Conservation (phyloP, 2,888 invertebrate species). For the Pterostichus madidus region DNA sequence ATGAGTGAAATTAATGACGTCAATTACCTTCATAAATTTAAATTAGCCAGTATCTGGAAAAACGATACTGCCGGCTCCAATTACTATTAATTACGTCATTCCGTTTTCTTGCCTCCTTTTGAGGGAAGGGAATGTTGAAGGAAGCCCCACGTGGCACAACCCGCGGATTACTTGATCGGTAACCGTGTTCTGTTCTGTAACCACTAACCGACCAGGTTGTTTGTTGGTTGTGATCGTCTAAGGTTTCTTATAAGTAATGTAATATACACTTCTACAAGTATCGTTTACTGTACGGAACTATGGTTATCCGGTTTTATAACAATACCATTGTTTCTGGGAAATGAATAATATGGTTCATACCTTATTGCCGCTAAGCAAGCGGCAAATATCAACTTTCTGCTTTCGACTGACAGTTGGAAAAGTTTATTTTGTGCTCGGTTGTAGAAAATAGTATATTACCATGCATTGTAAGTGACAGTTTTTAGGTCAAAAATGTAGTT, state of each 20-base stretch:
- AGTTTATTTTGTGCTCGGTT: too few relatives aligned
- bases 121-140: background rate
- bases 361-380: too few relatives aligned
- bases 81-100: slow-evolving; percentile 66
- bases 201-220: background rate
- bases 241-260: slow-evolving; percentile 20
- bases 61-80: slow-evolving; percentile 65
- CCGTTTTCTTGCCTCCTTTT: slow-evolving; percentile 36
- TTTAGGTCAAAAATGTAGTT: too few relatives aligned
- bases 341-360: background rate
- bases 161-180: slow-evolving; percentile 10
- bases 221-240: background rate
- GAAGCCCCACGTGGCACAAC: slow-evolving; percentile 21
- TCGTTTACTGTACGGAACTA: slow-evolving; percentile 7
- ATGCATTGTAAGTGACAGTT: too few relatives aligned
- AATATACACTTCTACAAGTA: slow-evolving; percentile 1
- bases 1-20: slow-evolving; percentile 64
- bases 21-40: slow-evolving; percentile 66
- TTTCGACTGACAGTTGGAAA: too few relatives aligned
- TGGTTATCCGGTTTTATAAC: background rate
- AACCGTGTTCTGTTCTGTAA: slow-evolving; percentile 24
- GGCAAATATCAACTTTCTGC: too few relatives aligned
- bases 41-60: slow-evolving; percentile 65
- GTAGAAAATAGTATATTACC: too few relatives aligned
- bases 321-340: background rate